Evolutionary conservation across 2,797 vertebrate species (phyloP), one percentile per base, ranked within the genome.

Genomic region (Falco berigora): DNA sequence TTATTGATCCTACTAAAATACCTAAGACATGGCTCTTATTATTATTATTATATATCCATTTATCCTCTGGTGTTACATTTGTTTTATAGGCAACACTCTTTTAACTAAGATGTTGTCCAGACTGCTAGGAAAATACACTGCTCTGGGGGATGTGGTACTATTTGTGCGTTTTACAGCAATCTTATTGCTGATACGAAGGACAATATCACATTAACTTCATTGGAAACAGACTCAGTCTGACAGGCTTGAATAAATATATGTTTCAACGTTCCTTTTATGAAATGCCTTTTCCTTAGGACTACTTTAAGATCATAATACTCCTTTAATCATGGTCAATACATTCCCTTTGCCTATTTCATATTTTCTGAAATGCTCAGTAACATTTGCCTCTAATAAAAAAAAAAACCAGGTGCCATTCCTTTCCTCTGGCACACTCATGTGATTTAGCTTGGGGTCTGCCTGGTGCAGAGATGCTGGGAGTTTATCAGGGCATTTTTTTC

Each of bases 1-100:
- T 52, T 92, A 96, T 85, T 90, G 95, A 94, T 96, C 90, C 63
- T 82, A 14, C 68, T 80, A 84, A 80, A 90, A 80, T 42, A 62
- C 40, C 30, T 76, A 87, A 87, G 75, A 53, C 20, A 36, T 32
- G 23, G 44, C 68, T n/a, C n/a, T n/a, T 95, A 53, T 90, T 91
- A 89, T 92, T 91, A 89, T 92, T 91, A 86, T 63, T 93, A 66
- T 34, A 63, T 75, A 88, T 55, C 66, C 66, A 81, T 92, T 91
- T 89, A 71, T 87, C 75, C 32, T 89, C 55, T 91, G 40, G 27
- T 82, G 59, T 76, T 92, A 67, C 38, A 73, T 87, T 90, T 93
- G 30, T 84, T 63, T 66, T 88, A 42, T 4, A 93, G 77, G 78
- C 40, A 82, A 19, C 27, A 42, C 67, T 78, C 62, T 81, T 81